Evolutionary conservation across 2,888 invertebrate genomes (phyloP), one percentile per base, ranked within the genome.

Genomic region (Dorcus hopei): DNA sequence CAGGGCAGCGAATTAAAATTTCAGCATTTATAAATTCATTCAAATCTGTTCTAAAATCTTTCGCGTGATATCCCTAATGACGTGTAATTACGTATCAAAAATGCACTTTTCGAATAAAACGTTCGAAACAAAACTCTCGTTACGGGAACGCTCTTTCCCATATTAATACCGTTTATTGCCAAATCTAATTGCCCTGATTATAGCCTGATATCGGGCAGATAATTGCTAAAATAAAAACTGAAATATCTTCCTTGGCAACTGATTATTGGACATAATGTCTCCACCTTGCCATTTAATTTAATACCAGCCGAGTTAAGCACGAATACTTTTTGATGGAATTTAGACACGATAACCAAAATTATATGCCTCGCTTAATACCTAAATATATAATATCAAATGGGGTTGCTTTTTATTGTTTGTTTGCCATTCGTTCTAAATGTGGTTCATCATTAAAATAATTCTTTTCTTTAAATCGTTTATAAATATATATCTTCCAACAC

Each of bases 331-430:
- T 60, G 59, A 67, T 65, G 65, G 64, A 59, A 52, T 63, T 43
- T 55, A 61, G 63, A 61, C 67, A 67, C 65, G 65, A 63, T 59
- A 67, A 52, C 62, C 51, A 64, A 67, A 14, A 67, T 67, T 67
- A 67, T 55, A 65, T 51, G 62, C 57, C 57, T 58, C 19, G 52
- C 58, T 59, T 33, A 33, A 33, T 33, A 33, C 26, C 26, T 33
- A 33, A 56, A 62, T 62, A 60, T 60, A 60, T 56, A 61, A 60
- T 58, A 54, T 54, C 59, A 52, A 54, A 59, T 59, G 54, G 54
- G 54, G 51, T 54, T 54, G 43, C 51, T 54, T 49, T 33, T 33
- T 33, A 33, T 33, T 33, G 26, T 33, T 33, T 33, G 26, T 33
- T 33, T 33, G 26, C 26, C 26, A 33, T 33, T 33, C 26, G 26